Base-by-base conservation (phyloP, 2,797 vertebrate species). In the Phoxinus dragarum region DNA sequence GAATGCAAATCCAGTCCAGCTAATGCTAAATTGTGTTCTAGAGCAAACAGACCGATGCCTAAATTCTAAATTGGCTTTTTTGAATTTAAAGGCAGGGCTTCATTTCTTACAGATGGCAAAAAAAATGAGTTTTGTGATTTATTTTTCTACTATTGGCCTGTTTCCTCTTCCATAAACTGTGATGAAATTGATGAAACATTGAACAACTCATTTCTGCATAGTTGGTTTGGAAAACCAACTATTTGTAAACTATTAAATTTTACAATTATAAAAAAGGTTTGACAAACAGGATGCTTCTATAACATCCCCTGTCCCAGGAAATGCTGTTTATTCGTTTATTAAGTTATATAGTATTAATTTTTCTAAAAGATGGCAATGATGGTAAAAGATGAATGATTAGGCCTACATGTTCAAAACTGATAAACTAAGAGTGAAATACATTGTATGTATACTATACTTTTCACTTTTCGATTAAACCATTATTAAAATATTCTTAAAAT, bases 11-110 rank as follows among this genome's bases (percentile, higher is more conserved):
- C 59, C 59, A 42, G 61, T 27, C 66, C 40, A 56, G 67, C 44
- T 44, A 77, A 78, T 68, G 59, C 66, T 71, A 68, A 73, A 72
- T 44, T 44, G 52, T 56, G 36, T 74, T 42, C n/a, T 31, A 38
- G 59, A 49, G 72, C 64, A 31, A 74, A 40, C 71, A 75, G 68
- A 38, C 42, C 72, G 19, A 27, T 42, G 69, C 54, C 54, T 56
- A 19, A 40, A 42, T 47, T 61, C 68, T 40, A 71, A 73, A 56
- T 56, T 61, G 81, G 36, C 52, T 73, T 67, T 67, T 75, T 76
- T 75, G 34, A 67, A 68, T 68, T 52, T 67, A 52, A 80, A 52
- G 27, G 31, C 31, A 38, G 27, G 31, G 36, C 27, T 36, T 68
- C 1, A 7, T 80, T 80, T 34, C 34, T n/a, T 17, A 38, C 11